These are phyloP conservation scores for Lerista edwardsae DNA, from an alignment of 2,797 vertebrate genomes.

Conservation along the genomic window DNA sequence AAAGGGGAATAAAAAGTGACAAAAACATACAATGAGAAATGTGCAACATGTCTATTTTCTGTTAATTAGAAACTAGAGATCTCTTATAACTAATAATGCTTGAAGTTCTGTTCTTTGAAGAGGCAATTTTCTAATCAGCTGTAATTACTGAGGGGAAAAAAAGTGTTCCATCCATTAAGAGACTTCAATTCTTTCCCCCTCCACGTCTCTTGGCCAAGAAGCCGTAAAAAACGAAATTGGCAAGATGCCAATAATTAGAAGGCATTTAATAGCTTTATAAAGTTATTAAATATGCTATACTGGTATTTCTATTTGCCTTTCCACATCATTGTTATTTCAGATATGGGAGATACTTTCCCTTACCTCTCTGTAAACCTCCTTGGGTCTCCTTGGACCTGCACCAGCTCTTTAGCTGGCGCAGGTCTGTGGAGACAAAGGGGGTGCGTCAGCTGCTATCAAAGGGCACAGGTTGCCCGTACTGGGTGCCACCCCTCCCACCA, in stretches of 20 bases:
- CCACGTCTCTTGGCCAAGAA: conserved; percentile 1
- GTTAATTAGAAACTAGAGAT: conserved; percentile 49
- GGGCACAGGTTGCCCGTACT: no score
- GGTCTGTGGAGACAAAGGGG: no score
- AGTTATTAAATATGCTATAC: conserved; percentile 38
- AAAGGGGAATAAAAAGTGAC: conserved; percentile 30
- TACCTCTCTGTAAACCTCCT: no score
- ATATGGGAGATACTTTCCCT: neutral
- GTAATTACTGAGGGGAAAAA: conserved; percentile 37
- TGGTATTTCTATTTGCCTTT: no score
- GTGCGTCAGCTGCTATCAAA: no score
- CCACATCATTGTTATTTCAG: conserved; percentile 22
- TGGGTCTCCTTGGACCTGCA: no score
- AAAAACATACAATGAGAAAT: conserved; percentile 14
- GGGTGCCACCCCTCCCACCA: no score
- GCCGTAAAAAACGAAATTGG: conserved; percentile 16
- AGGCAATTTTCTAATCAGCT: conserved; percentile 56
- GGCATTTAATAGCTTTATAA: conserved; percentile 48
- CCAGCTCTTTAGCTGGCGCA: no score
- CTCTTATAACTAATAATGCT: conserved; percentile 55
- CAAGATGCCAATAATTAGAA: conserved; percentile 48
- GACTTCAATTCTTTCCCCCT: neutral
- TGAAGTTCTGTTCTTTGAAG: conserved; percentile 60
- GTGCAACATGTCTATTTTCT: conserved; percentile 40
- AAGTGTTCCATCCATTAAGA: conserved; percentile 36